phyloP scores from a whole-genome alignment of 2,113 vertebrate species.

The Coptodon rendalli region DNA sequence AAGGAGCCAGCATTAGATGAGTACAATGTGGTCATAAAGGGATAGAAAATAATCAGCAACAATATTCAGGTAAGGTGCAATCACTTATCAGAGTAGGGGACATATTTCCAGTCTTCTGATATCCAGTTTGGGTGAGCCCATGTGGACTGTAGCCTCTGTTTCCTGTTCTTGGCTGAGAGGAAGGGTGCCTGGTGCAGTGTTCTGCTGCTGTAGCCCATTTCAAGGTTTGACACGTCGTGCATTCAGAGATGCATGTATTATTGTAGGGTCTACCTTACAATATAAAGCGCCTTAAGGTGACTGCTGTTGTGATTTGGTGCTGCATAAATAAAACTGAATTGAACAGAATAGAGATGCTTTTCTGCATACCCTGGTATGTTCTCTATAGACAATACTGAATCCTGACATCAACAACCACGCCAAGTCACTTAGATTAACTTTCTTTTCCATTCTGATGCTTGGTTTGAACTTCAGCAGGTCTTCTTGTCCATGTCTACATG shows the following conservation, averaged over 20 bases:
- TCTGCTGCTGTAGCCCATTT: neutral
- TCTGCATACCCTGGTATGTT: neutral
- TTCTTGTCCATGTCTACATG: neutral
- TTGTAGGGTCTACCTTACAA: neutral
- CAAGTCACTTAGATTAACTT: neutral
- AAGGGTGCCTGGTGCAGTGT: neutral
- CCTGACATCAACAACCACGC: neutral
- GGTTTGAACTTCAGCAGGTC: neutral
- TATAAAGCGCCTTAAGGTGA: neutral
- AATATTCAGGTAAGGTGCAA: fast-evolving
- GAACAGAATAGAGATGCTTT: neutral
- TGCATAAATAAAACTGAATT: neutral
- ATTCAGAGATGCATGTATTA: neutral
- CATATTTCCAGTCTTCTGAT: neutral
- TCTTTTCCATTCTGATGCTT: neutral
- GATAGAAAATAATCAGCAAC: neutral
- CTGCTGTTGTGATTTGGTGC: neutral
- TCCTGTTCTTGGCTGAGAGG: neutral
- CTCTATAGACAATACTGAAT: fast-evolving
- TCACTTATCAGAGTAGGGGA: neutral
- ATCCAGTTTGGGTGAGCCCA: neutral
- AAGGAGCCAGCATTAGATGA: neutral
- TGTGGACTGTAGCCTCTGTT: neutral
- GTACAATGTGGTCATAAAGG: neutral
- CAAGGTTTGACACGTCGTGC: neutral